phyloP scores from a whole-genome alignment of 2,888 invertebrate species.

The Spicauda simplicius region DNA sequence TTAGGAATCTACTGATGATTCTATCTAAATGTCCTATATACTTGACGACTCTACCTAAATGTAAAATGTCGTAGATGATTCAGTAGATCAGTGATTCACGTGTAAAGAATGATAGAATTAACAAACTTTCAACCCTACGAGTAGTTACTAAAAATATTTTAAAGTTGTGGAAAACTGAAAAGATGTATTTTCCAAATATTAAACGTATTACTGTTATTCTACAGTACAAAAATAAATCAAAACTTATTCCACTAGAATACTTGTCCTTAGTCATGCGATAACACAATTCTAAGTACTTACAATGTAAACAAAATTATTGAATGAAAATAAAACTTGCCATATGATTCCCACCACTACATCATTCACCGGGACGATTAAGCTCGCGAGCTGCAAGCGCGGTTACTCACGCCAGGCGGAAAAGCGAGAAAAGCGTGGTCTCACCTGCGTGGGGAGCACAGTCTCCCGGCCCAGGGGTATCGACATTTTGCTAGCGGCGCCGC shows the following conservation, averaged over 20 bases:
- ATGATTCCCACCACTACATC: slow-evolving; percentile 23
- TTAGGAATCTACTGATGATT: neutral
- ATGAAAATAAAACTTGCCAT: slow-evolving; percentile 25
- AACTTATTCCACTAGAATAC: neutral
- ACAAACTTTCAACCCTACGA: neutral
- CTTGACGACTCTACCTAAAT: slow-evolving; percentile 11
- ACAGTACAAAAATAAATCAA: neutral
- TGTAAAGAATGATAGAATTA: neutral
- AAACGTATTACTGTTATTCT: neutral
- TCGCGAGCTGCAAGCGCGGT: slow-evolving; percentile 27
- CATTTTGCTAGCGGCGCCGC: slow-evolving; percentile 83
- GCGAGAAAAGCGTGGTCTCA: slow-evolving; percentile 63
- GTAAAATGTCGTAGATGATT: slow-evolving; percentile 2
- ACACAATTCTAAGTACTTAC: neutral
- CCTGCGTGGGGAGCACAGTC: slow-evolving; percentile 80
- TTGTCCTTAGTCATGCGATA: neutral
- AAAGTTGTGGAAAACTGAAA: too few species aligned
- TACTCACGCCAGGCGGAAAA: slow-evolving; percentile 43
- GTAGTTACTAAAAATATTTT: too few species aligned
- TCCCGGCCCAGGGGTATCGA: slow-evolving; percentile 84
- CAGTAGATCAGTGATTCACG: slow-evolving; percentile 13
- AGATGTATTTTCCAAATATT: too few species aligned
- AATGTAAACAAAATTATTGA: slow-evolving; percentile 26
- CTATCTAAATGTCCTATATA: slow-evolving; percentile 13
- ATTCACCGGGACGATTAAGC: slow-evolving; percentile 22